Evolutionary conservation across 2,888 invertebrate genomes (phyloP).

Genomic region (Agonopterix heracliana): DNA sequence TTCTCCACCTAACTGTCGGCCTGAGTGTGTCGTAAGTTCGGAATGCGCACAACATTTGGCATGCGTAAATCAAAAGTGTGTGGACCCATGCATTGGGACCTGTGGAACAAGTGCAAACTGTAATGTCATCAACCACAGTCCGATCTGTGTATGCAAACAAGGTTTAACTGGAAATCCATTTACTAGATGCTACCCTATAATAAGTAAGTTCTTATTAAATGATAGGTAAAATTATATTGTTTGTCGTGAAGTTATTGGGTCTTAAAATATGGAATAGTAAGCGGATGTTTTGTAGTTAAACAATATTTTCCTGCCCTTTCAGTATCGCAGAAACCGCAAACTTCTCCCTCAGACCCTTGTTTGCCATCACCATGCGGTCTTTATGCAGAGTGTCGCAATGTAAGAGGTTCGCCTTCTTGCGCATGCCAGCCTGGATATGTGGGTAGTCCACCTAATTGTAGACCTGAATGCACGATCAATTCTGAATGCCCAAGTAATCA

Average conservation of each 20-base stretch:
- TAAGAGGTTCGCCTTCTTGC: conserved; percentile 75
- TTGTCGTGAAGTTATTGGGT: too few relatives aligned
- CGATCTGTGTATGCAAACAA: conserved; percentile 84
- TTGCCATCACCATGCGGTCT: conserved; percentile 81
- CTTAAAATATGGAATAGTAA: too few relatives aligned
- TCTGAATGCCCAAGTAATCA: conserved; percentile 81
- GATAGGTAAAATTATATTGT: background rate
- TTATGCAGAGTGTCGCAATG: conserved; percentile 77
- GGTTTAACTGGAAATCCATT: conserved; percentile 86
- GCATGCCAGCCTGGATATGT: conserved; percentile 76
- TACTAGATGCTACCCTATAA: conserved; percentile 80
- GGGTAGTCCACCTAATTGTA: conserved; percentile 81
- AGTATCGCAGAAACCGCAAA: conserved; percentile 50
- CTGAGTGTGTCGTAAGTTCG: conserved; percentile 82
- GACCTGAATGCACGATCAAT: conserved; percentile 82
- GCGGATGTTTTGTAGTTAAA: too few relatives aligned
- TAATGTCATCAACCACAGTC: conserved; percentile 80
- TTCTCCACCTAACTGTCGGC: conserved; percentile 82
- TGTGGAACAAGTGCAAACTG: conserved; percentile 80
- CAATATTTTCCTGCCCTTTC: background rate
- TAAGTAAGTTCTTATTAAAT: conserved; percentile 36
- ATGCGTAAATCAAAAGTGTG: conserved; percentile 82
- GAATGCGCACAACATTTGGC: conserved; percentile 80
- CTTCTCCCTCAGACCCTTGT: conserved; percentile 71
- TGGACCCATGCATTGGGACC: conserved; percentile 79